Base-by-base conservation (phyloP, 1,140 invertebrate species). In the Druon quercuslanigerum region DNA sequence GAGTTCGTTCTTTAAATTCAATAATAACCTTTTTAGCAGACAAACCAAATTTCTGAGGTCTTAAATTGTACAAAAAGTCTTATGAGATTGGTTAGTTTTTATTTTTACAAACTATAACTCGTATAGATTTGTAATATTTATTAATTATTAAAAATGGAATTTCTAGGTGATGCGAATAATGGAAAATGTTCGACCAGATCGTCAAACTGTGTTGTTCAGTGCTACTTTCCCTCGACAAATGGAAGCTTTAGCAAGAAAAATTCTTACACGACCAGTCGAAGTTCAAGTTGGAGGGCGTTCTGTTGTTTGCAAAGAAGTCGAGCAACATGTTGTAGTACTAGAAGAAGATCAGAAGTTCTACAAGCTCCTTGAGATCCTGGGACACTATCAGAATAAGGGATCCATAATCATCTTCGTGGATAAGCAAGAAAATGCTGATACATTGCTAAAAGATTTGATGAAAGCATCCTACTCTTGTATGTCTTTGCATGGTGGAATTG, bases 191-290 rank as follows among this genome's bases (percentile, higher is more conserved):
- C 93, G 99, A 50, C 99, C 99, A 0, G 99, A 99, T 91, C 91
- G 98, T 70, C 98, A 99, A 91, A 99, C 98, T 0, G 98, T 99
- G 0, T 96, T 99, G 94, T 99, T 99, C 89, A 99, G 97, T 82
- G 99, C 99, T 0, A 99, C 99, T 0, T 99, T 99, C 89, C 99
- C 99, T 0, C 92, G 98, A 6, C 98, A 99, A 92, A 99, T 99
- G 98, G 99, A 99, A 92, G 99, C 98, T 0, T 91, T 99, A 3
- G 99, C 99, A 0, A 92, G 98, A 40, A 93, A 97, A 81, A 99
- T 99, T 83, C 91, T 99, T 3, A 96, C 95, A 66, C 97, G 97
- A 90, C 99, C 99, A 0, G 96, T 99, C 71, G 99, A 99, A 92
- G 96, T 99, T n/a, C 96, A 97, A 91, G 96, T 98, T n/a, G 99